Evolutionary conservation across 2,797 vertebrate species (phyloP).

Genomic region (Poeciliopsis presidionis): DNA sequence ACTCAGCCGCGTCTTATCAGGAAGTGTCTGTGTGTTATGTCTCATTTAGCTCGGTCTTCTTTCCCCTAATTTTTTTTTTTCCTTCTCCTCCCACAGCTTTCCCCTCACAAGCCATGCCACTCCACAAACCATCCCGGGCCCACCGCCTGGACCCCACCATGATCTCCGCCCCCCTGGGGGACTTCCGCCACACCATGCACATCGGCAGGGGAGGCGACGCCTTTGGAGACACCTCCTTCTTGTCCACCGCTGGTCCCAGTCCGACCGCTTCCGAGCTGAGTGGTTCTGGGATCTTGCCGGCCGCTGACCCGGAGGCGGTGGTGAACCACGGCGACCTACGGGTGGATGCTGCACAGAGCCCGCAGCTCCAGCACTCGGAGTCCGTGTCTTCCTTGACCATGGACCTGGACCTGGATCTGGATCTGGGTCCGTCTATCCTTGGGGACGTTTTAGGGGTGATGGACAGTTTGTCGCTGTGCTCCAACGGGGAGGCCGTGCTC

Average conservation of each 20-base stretch:
- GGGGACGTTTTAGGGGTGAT: slow-evolving; percentile 92
- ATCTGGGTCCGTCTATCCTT: slow-evolving; percentile 91
- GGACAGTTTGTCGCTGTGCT: slow-evolving; percentile 82
- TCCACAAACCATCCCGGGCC: slow-evolving; percentile 87
- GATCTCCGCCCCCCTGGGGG: slow-evolving; percentile 87
- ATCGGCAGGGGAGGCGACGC: slow-evolving; percentile 92
- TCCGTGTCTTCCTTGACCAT: slow-evolving; percentile 82
- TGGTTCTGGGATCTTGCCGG: slow-evolving; percentile 36
- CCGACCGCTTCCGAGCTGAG: slow-evolving; percentile 49
- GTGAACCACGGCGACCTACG: slow-evolving; percentile 48
- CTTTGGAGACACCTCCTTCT: slow-evolving; percentile 94
- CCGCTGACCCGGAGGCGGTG: slow-evolving; percentile 41
- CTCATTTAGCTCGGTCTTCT: not conserved
- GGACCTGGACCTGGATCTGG: slow-evolving; percentile 76
- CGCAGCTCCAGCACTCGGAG: slow-evolving; percentile 79
- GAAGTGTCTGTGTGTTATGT: not conserved
- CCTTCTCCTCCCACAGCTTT: slow-evolving; percentile 1
- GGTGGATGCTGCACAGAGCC: slow-evolving; percentile 47
- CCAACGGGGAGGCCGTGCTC: slow-evolving; percentile 60
- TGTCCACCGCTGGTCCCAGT: slow-evolving; percentile 83
- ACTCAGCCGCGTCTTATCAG: slow-evolving; percentile 50
- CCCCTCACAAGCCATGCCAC: slow-evolving; percentile 83
- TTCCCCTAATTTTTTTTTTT: not conserved
- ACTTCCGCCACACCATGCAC: slow-evolving; percentile 95
- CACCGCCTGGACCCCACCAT: slow-evolving; percentile 87